A percentile compares a stretch with the other conserved stretches of the same genome.
phyloP scores from a whole-genome alignment of 2,888 invertebrate genomes.

The Ditylenchus weischeri region DNA sequence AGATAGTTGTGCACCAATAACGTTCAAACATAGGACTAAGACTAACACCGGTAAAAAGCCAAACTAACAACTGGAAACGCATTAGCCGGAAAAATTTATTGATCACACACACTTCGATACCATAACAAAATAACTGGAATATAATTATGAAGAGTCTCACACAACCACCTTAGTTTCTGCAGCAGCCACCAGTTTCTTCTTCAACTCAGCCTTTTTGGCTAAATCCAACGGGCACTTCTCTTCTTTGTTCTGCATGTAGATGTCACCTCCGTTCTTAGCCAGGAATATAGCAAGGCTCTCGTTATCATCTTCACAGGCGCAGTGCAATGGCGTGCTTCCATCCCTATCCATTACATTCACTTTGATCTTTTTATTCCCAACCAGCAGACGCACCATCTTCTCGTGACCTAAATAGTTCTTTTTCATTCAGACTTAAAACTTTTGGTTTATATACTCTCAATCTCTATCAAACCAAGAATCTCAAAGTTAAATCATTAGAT shows the following conservation, averaged over 20 bases:
- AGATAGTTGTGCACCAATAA: too few species aligned
- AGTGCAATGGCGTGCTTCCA: conserved; percentile 50
- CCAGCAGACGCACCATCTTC: conserved; percentile 22
- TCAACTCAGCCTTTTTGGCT: conserved; percentile 33
- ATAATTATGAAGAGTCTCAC: too few species aligned
- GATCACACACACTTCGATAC: too few species aligned
- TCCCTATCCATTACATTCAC: conserved; percentile 41
- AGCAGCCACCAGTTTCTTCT: conserved; percentile 28
- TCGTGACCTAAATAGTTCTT: conserved; percentile 15
- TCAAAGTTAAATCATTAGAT: too few species aligned
- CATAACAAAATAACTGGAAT: too few species aligned
- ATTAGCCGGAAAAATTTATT: too few species aligned
- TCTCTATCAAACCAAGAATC: too few species aligned
- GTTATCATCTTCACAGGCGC: conserved; percentile 36
- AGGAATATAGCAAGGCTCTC: conserved; percentile 39
- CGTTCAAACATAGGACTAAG: too few species aligned
- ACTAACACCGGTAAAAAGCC: too few species aligned
- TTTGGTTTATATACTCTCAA: conserved; percentile 50
- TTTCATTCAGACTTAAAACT: background rate
- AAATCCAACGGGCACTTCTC: conserved; percentile 40
- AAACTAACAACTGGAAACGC: too few species aligned
- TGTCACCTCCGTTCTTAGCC: conserved; percentile 36
- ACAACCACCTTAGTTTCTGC: background rate
- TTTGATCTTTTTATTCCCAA: conserved; percentile 33
- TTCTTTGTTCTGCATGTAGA: conserved; percentile 34